Base-by-base conservation (phyloP, 1,140 invertebrate genomes). In the Lepidurus arcticus region DNA sequence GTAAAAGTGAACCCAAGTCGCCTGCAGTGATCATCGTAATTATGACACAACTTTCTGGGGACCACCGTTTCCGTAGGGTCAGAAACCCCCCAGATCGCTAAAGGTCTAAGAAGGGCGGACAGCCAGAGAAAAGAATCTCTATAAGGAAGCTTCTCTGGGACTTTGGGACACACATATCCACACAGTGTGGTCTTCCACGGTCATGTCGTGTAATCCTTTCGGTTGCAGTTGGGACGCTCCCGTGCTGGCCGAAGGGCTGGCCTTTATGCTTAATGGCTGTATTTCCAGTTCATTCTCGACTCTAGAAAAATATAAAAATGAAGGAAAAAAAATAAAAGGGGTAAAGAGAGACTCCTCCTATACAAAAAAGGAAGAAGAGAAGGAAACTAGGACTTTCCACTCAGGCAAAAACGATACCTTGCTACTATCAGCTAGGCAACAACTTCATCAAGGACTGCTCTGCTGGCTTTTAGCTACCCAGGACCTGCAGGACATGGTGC, bases 21-120 rank as follows among this genome's bases (percentile, higher is more conserved):
- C 53, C 53, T 65, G 53, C 53, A 65, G 53, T 65, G 53, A 65
- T 65, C 53, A 65, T 65, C 53, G 13, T 65, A 65, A 65, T 65
- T 65, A 65, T 65, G 53, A 65, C 53, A 65, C 53, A 65, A 65
- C 53, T 65, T 47, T 47, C 45, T 2, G 10, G 53, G 53, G 21
- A 21, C 34, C 34, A 34, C 34, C 34, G 13, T 65, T 65, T 65
- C 53, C 53, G 53, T 65, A 65, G 53, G 53, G 53, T 65, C 16
- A 65, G 53, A 65, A 65, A 65, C 53, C 53, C 53, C 53, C 53
- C 53, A 65, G 16, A 65, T 65, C 53, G 53, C 53, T 65, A 21
- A n/a, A 65, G 53, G 34, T 34, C 53, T 65, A 21, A 65, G 21
- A 65, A 65, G 13, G 13, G 13, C 53, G 53, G 53, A 13, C 53